Evolutionary conservation across 2,113 vertebrate genomes (phyloP), one percentile per base, ranked within the genome.

Genomic region (Prinia subflava): DNA sequence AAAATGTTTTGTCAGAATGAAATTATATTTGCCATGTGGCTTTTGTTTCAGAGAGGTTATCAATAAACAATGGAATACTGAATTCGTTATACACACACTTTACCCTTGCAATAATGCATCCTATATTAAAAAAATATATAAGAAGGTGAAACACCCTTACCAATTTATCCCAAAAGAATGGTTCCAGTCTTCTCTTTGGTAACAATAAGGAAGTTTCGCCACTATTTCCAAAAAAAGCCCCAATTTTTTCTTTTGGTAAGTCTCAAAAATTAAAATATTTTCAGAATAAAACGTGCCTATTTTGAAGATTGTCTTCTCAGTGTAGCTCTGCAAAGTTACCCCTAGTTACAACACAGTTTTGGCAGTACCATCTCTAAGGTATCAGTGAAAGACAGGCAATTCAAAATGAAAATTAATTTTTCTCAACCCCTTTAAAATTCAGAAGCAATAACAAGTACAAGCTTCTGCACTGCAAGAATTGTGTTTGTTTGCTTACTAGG

Each of bases 141-240:
- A 47, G 13, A 25, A 17, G 5, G 6, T 14, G n/a, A 79, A 73
- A 57, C 4, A 11, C 1, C 1, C 7, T 62, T 70, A 20, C 33
- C 7, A 19, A 8, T 87, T 86, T 81, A 44, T 41, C 15, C 31
- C 10, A 42, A 11, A 67, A 55, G 3, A 8, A 21, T 35, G 5
- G 13, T 33, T 60, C 3, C 8, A 27, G 11, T 65, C 11, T 46
- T 75, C 8, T 22, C 90, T 90, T 64, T 0, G 0, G 7, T 64
- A 41, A 31, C 19, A 49, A 35, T 15, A 14, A 27, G 11, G 19
- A 79, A 30, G 13, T 50, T 86, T 88, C 68, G 10, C 4, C 31
- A n/a, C 9, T 37, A 1, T 64, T 60, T 71, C 42, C 0, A 3
- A 60, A 76, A 39, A 57, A 3, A 0, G 0, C 1, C 5, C 19